Evolutionary conservation across 2,113 vertebrate species (phyloP).

Genomic region (Triplophysa tibetana): DNA sequence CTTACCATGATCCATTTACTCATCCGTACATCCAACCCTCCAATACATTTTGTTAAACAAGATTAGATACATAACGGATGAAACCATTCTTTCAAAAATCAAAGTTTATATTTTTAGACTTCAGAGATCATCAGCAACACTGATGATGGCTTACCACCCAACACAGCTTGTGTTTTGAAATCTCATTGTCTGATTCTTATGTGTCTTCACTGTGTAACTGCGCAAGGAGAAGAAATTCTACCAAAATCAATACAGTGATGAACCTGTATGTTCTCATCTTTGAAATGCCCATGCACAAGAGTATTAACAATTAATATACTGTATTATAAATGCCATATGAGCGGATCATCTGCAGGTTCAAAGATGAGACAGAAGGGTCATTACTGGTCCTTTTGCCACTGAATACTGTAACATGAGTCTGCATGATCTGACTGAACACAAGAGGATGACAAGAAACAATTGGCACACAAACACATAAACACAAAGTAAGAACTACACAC

Average conservation of each 20-base stretch:
- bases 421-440: conserved; percentile 88
- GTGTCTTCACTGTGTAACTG: conserved; percentile 72
- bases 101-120: not conserved
- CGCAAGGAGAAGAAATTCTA: conserved; percentile 61
- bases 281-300: conserved; percentile 34
- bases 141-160: conserved; percentile 72
- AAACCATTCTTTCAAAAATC: not conserved
- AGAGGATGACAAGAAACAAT: conserved; percentile 51
- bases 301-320: not conserved
- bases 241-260: conserved; percentile 79
- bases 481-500: not conserved
- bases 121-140: conserved; percentile 53
- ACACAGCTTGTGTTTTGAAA: conserved; percentile 69
- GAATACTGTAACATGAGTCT: conserved; percentile 87
- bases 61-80: not conserved
- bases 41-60: not conserved
- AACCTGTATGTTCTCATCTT: conserved; percentile 71
- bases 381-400: conserved; percentile 79
- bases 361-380: conserved; percentile 83
- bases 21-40: not conserved
- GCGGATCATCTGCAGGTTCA: conserved; percentile 19
- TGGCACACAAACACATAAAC: not conserved
- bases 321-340: not conserved
- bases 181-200: conserved; percentile 74
- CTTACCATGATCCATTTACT: conserved; percentile 3